Conservation (phyloP, 2,888 invertebrate species). For the Tiliacea citrago region DNA sequence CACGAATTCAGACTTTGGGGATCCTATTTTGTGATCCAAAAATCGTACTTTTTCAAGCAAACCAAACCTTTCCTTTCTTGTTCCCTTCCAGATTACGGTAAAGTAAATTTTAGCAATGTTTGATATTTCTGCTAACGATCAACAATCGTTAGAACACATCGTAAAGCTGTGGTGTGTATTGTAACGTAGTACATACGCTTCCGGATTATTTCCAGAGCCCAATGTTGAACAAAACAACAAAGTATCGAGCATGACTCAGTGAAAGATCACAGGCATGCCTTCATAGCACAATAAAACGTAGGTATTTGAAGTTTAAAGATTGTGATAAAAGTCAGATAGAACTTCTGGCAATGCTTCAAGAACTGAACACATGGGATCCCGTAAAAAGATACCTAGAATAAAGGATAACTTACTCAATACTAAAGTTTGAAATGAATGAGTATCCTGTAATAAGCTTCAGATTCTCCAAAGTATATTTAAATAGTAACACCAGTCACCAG, state of each 20-base stretch:
- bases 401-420: too few relatives aligned
- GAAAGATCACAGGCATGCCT: slow-evolving; percentile 47
- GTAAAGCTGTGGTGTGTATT: slow-evolving; percentile 40
- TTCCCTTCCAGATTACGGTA: background rate
- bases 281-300: slow-evolving; percentile 37
- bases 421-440: too few relatives aligned
- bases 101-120: slow-evolving; percentile 13
- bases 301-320: slow-evolving; percentile 23
- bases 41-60: background rate
- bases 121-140: slow-evolving; percentile 50
- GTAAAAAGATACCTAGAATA: too few relatives aligned
- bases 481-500: too few relatives aligned
- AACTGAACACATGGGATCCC: background rate
- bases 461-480: too few relatives aligned
- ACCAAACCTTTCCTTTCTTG: background rate
- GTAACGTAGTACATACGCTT: slow-evolving; percentile 28
- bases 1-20: background rate
- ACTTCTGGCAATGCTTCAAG: slow-evolving; percentile 21
- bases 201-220: slow-evolving; percentile 50
- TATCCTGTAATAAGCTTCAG: too few relatives aligned
- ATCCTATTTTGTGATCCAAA: background rate
- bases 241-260: slow-evolving; percentile 45
- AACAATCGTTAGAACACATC: slow-evolving; percentile 43
- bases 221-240: slow-evolving; percentile 46
- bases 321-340: slow-evolving; percentile 26